These are phyloP conservation scores for Oscheius sp. DNA, from an alignment of 2,888 invertebrate genomes.

Conservation along the genomic window DNA sequence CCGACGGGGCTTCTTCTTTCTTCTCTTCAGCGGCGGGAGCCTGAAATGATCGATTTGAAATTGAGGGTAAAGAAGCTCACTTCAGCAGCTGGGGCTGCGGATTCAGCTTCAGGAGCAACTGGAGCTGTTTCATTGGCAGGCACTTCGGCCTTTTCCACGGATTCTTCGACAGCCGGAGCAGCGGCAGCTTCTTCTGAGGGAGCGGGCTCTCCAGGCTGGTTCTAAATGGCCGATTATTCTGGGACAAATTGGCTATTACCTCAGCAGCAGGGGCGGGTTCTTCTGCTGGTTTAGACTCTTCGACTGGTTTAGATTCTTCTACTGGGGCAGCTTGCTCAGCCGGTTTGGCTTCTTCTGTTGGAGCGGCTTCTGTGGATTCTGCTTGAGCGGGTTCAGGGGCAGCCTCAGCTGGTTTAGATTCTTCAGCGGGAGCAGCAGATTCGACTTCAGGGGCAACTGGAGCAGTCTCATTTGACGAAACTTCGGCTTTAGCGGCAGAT, in stretches of 20 bases:
- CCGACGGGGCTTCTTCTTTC: not conserved
- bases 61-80: not conserved
- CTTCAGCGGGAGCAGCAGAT: slow-evolving; percentile 1
- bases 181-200: not conserved
- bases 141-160: not conserved
- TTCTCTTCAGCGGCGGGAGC: not conserved
- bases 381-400: not conserved
- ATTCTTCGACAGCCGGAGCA: not conserved
- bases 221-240: no score
- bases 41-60: not conserved
- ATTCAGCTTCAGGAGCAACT: slow-evolving; percentile 3
- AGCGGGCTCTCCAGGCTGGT: slow-evolving; percentile 15
- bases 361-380: not conserved
- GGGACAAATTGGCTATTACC: not conserved
- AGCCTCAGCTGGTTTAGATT: not conserved
- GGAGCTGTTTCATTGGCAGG: slow-evolving; percentile 11
- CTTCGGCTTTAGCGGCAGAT: not conserved
- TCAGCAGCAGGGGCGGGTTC: not conserved
- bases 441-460: not conserved
- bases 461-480: not conserved
- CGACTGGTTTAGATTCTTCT: not conserved
- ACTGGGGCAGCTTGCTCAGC: not conserved
- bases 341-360: not conserved
- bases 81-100: slow-evolving; percentile 4
- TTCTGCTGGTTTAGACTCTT: not conserved